Evolutionary conservation across 2,888 invertebrate species (phyloP), one percentile per base, ranked within the genome.

Genomic region (Eutolmus rufibarbis): DNA sequence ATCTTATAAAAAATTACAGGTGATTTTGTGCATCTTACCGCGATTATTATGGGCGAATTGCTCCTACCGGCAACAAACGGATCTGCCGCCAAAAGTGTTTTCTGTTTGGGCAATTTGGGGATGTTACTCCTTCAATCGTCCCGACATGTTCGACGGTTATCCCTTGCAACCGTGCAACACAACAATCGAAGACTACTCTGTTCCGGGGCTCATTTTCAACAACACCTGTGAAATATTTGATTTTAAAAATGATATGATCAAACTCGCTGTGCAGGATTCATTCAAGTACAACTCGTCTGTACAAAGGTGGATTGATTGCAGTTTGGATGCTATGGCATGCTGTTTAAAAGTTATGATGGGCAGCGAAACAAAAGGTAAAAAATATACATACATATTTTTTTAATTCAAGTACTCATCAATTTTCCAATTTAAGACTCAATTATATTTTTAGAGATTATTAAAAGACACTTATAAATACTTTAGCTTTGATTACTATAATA

Each of bases 31-130:
- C 2, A n/a, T 28, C 23, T 46, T 85, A 9, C 74, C 85, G 37
- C 74, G n/a, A 28, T 14, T 31, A 31, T 43, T 40, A 81, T 86
- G 12, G 56, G 74, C 1, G 12, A 82, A 19, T 34, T 90, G 89
- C 57, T 87, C 88, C 3, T 90, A 90, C 87, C 89, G 89, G 1
- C 74, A 87, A 28, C 16, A 46, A 7, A 51, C n/a, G 9, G 23
- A 88, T 46, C 77, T 89, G 3, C 89, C 89, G 1, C 86, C 87
- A 23, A 86, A 89, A 28, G 43, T 88, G 3, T 90, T 90, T 56
- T 19, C 46, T 0, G 88, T 88, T 40, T 89, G 89, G 89, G 89
- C 89, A 8, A 88, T 88, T 81, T 89, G 89, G 89, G 90, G 90
- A 5, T 90, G 90, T 85, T 90, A 90, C 16, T 87, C 51, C 28